Evolutionary conservation across 1,140 invertebrate genomes (phyloP), one percentile per base, ranked within the genome.

Genomic region (Drosophila azteca): DNA sequence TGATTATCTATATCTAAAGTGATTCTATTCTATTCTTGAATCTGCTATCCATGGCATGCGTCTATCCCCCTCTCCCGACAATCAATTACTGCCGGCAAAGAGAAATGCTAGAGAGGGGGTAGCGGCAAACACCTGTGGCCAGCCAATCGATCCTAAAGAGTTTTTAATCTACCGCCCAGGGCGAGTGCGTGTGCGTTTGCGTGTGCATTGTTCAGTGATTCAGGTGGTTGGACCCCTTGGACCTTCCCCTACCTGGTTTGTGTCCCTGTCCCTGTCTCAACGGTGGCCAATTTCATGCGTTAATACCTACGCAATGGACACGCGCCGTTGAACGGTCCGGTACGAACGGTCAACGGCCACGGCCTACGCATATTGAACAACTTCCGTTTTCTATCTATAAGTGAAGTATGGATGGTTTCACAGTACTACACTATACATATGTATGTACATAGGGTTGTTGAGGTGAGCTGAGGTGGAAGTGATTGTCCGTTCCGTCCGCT

Each of bases 311-410:
- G 35, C 20, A 61, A 55, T 82, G 74, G 81, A 85, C 78, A 85
- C 81, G 81, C 81, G 62, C 55, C 65, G 78, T 48, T 87, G 78
- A 63, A 46, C 59, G 52, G 46, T 20, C 17, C 17, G 17, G 17
- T 20, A 20, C 17, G 0, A 20, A 20, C 17, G 17, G 29, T 52
- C 64, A 69, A 45, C 50, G 57, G 67, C 55, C 74, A 79, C 66
- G 62, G 64, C 66, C 70, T 58, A 87, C 74, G 82, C 83, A 88
- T 87, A 82, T 88, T 79, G 83, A 88, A 87, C 78, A 78, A 79
- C 80, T 84, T 84, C 80, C 81, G 76, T 58, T 73, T 53, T 51
- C 41, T 74, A 61, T 64, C 59, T 73, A 39, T 39, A 39, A 39
- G 35, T 39, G 13, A 39, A 39, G 11, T 39, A 39, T 39, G 35